Conservation (phyloP, 2,797 vertebrate genomes). For the Alauda arvensis region DNA sequence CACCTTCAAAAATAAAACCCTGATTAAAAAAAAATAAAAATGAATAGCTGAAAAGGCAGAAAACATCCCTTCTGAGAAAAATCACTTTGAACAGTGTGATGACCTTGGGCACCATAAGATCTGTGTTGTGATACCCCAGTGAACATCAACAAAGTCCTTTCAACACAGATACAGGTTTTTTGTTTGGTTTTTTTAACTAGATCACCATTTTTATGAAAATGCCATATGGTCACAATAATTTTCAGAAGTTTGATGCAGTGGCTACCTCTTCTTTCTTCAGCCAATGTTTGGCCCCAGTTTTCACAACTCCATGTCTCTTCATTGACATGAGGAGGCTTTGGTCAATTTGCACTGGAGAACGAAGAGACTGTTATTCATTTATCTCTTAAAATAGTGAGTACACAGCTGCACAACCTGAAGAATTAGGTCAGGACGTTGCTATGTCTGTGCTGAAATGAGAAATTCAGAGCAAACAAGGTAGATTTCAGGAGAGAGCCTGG, state of each 20-base stretch:
- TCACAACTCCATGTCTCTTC: not conserved
- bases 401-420: slow-evolving; percentile 19
- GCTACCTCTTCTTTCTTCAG: not conserved
- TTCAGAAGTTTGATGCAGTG: not conserved
- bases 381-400: slow-evolving; percentile 36
- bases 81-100: not conserved
- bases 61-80: slow-evolving; percentile 16
- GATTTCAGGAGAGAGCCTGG: slow-evolving; percentile 35
- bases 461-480: slow-evolving; percentile 28
- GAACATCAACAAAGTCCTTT: not conserved
- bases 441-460: slow-evolving; percentile 28
- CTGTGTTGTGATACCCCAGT: not conserved
- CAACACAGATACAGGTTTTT: not conserved
- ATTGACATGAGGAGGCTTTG: slow-evolving; percentile 1
- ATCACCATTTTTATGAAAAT: not conserved
- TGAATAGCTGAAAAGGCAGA: slow-evolving; percentile 20
- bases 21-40: slow-evolving; percentile 15
- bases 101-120: not conserved
- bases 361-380: slow-evolving; percentile 19
- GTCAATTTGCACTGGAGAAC: slow-evolving; percentile 17
- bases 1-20: slow-evolving; percentile 53
- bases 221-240: not conserved
- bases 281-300: not conserved
- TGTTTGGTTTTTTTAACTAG: not conserved
- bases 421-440: slow-evolving; percentile 15